Evolutionary conservation across 2,888 invertebrate species (phyloP), one percentile per base, ranked within the genome.

Genomic region (Odontocolon sp.): DNA sequence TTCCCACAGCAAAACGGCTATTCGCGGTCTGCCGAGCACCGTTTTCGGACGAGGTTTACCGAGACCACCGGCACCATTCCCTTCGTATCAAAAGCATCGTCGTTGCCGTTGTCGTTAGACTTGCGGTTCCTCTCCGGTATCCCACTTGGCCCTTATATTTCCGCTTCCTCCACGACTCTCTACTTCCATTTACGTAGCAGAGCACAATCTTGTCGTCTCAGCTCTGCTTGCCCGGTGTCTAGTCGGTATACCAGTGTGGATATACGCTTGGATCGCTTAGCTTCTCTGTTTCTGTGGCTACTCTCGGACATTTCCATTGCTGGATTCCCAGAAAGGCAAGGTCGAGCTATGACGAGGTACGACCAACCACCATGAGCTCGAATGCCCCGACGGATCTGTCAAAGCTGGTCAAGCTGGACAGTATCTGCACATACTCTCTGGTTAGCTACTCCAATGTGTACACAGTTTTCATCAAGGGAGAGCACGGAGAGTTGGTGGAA

Each of bases 21-120:
- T 86, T 85, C 83, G 83, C 78, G 86, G 84, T 84, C 81, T 75
- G 80, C 76, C 80, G 78, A 84, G 81, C 84, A 82, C 77, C 81
- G 78, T 81, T 81, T 81, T 73, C 78, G 80, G 42, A 33, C 47
- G 70, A 28, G 28, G 66, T 69, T 59, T 69, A 61, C 69, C 69
- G 18, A 69, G 31, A 69, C 59, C 50, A 52, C 69, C 47, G 33
- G 14, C 40, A 38, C 40, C 33, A 31, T 38, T 45, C 23, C 21
- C 63, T 52, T 56, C 33, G 21, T 66, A 8, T 21, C 21, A 9
- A 36, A 36, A n/a, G 33, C 36, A 11, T 57, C 57, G 36, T 28
- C 56, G 36, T 52, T 52, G 64, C 33, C 61, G 61, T 61, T 45
- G 23, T 67, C 67, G 40, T 56, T 18, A 40, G 33, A 42, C 31